Conservation (phyloP, 2,888 invertebrate species). For the Neuroscelio doddi region DNA sequence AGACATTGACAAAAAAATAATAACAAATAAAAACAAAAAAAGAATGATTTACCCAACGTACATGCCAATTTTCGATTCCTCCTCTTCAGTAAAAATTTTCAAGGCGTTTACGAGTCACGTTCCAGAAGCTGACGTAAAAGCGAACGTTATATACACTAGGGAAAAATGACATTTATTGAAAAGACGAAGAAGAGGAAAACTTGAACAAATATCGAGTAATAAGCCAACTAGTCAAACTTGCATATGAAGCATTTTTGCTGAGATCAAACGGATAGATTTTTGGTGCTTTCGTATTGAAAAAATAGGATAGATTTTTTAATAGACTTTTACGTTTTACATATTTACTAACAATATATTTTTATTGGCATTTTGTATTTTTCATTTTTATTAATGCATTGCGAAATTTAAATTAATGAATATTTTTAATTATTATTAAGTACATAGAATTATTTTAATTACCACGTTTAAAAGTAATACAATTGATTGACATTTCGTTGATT, state of each 20-base stretch:
- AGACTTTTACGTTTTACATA: too few relatives aligned
- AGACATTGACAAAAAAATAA: conserved; percentile 31
- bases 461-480: too few relatives aligned
- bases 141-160: conserved; percentile 4
- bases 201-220: conserved; percentile 15
- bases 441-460: too few relatives aligned
- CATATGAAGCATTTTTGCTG: neutral
- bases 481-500: too few relatives aligned
- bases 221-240: neutral
- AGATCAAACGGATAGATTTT: neutral
- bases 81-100: conserved; percentile 13
- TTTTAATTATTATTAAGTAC: too few relatives aligned
- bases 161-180: conserved; percentile 17
- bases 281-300: neutral
- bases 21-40: too few relatives aligned
- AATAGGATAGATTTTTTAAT: too few relatives aligned
- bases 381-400: too few relatives aligned
- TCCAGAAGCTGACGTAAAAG: conserved; percentile 5
- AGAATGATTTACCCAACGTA: conserved; percentile 33
- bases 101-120: conserved; percentile 26
- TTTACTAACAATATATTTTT: too few relatives aligned
- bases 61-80: conserved; percentile 29
- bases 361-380: too few relatives aligned
- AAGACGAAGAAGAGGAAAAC: conserved; percentile 10
- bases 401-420: too few relatives aligned